Evolutionary conservation across 1,140 invertebrate species (phyloP).

Genomic region (Harpegnathos saltator): DNA sequence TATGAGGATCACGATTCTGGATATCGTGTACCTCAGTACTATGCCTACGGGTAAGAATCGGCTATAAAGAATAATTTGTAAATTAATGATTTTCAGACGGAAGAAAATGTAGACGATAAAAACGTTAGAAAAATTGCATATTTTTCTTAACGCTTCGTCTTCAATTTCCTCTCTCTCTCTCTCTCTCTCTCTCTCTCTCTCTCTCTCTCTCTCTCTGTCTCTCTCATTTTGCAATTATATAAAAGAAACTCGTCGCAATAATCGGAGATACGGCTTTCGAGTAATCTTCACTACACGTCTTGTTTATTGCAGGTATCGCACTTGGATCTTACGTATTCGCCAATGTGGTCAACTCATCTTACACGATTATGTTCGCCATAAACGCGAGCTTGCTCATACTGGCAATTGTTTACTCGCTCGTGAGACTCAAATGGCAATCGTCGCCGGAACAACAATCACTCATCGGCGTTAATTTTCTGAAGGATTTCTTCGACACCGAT

Average conservation of each 20-base stretch:
- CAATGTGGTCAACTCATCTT: slow-evolving; percentile 87
- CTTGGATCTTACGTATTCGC: slow-evolving; percentile 87
- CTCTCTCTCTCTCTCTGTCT: not conserved
- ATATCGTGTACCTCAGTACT: slow-evolving; percentile 90
- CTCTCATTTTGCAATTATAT: not conserved
- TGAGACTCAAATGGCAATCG: slow-evolving; percentile 89
- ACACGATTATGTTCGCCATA: slow-evolving; percentile 90
- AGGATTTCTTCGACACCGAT: slow-evolving; percentile 90
- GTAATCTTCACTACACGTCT: not conserved
- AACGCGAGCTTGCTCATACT: slow-evolving; percentile 88
- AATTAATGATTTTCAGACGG: not conserved
- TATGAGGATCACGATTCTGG: slow-evolving; percentile 90
- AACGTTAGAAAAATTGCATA: too few species aligned
- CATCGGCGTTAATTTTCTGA: slow-evolving; percentile 87
- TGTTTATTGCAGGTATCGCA: slow-evolving; percentile 81
- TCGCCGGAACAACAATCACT: slow-evolving; percentile 87
- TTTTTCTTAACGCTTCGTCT: too few species aligned
- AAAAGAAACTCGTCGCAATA: not conserved
- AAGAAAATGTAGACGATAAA: too few species aligned
- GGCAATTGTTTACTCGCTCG: slow-evolving; percentile 88
- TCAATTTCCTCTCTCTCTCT: too few species aligned
- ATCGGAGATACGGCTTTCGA: not conserved
- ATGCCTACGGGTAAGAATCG: slow-evolving; percentile 88
- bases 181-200: too few species aligned
- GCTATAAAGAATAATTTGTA: too few species aligned